A percentile compares a stretch with the other conserved stretches of the same genome.
These are phyloP conservation scores for Olivierus martensii DNA, from an alignment of 1,140 invertebrate species.

Conservation along the genomic window DNA sequence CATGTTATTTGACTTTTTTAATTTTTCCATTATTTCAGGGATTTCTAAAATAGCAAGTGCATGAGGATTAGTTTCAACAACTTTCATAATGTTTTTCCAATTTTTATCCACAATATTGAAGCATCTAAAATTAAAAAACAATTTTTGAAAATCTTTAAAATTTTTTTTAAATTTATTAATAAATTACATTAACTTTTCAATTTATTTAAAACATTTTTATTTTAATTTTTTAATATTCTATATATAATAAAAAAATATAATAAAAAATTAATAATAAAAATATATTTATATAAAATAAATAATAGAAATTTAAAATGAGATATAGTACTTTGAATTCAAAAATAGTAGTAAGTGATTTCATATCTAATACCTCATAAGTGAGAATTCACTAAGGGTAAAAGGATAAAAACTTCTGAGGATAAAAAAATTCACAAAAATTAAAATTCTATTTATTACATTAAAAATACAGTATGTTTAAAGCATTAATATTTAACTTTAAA, in stretches of 20 bases:
- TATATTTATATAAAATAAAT: too few relatives aligned
- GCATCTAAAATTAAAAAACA: conserved; percentile 18
- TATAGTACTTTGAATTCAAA: too few relatives aligned
- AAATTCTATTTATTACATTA: not conserved
- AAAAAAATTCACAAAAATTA: not conserved
- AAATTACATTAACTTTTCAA: too few relatives aligned
- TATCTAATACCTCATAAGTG: too few relatives aligned
- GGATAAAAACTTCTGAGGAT: not conserved
- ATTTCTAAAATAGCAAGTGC: conserved; percentile 77
- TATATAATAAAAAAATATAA: not conserved
- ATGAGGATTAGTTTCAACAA: conserved; percentile 54
- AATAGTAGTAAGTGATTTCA: too few relatives aligned
- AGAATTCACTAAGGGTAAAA: too few relatives aligned
- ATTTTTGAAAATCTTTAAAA: not conserved
- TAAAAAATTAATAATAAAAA: too few relatives aligned
- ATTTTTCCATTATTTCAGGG: conserved; percentile 76
- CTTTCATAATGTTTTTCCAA: conserved; percentile 91
- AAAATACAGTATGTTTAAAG: not conserved
- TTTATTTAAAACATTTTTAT: not conserved
- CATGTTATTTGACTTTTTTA: conserved; percentile 76
- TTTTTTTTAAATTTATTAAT: not conserved
- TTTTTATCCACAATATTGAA: conserved; percentile 29
- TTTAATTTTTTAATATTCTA: not conserved
- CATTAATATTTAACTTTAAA: conserved; percentile 21
- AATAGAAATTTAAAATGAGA: too few relatives aligned